phyloP scores from a whole-genome alignment of 1,140 invertebrate genomes.

The Frieseomelitta varia region DNA sequence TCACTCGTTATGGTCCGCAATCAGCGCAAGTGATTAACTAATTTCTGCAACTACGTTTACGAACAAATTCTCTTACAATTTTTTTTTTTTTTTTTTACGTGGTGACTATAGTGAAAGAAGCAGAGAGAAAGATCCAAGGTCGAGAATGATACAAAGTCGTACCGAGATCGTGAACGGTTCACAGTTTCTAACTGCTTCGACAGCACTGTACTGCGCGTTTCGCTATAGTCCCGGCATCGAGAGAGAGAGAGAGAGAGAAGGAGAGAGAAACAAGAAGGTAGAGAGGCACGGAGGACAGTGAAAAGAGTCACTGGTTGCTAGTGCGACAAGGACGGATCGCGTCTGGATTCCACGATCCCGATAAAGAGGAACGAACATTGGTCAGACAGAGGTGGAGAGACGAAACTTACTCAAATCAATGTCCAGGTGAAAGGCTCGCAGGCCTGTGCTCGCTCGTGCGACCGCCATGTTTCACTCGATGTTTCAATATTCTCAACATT shows the following conservation, averaged over 20 bases:
- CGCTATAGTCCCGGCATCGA: background rate
- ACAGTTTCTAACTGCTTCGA: background rate
- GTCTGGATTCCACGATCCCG: background rate
- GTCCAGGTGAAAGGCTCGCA: background rate
- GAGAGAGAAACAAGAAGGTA: too few species aligned
- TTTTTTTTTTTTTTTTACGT: background rate
- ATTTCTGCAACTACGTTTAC: too few species aligned
- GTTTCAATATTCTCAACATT: too few species aligned
- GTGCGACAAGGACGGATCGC: background rate
- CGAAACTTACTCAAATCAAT: slow-evolving; percentile 3
- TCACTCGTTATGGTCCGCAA: too few species aligned
- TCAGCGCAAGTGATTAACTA: too few species aligned
- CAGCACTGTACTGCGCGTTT: background rate
- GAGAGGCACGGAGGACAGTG: slow-evolving; percentile 4
- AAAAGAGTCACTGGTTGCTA: background rate
- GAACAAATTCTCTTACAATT: background rate
- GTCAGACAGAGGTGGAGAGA: background rate
- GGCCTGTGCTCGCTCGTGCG: too few species aligned
- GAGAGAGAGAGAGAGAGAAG: background rate
- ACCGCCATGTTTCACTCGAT: too few species aligned
- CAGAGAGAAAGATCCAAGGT: too few species aligned
- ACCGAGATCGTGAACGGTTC: background rate
- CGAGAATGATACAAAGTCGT: background rate
- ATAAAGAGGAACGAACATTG: background rate
- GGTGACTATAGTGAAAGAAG: background rate